Evolutionary conservation across 2,113 vertebrate species (phyloP).

Genomic region (Ursus arctos): DNA sequence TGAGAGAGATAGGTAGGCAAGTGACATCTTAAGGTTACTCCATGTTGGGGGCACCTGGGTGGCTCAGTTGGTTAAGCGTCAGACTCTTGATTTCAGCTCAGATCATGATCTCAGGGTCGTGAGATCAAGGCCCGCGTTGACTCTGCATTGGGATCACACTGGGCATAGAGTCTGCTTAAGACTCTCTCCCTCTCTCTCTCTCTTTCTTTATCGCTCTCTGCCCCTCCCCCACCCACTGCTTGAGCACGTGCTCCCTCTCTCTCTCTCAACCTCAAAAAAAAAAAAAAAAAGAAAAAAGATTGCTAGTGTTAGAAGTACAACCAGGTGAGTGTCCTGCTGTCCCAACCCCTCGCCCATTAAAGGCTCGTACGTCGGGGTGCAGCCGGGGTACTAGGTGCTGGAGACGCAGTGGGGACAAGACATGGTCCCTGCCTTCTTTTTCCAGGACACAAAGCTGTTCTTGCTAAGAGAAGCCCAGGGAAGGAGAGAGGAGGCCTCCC

Average conservation of each 20-base stretch:
- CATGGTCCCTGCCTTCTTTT: not conserved
- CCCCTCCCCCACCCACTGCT: not conserved
- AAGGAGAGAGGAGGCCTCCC: not conserved
- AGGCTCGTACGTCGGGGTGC: not conserved
- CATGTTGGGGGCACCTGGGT: not conserved
- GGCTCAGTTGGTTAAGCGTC: too few species aligned
- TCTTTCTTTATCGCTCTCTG: accelerated
- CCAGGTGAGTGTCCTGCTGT: not conserved
- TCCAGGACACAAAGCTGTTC: not conserved
- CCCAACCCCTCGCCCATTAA: not conserved
- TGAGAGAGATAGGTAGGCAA: not conserved
- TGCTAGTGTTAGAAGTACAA: not conserved
- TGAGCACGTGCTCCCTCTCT: not conserved
- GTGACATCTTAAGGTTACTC: not conserved
- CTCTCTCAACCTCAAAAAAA: not conserved
- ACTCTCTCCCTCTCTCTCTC: not conserved
- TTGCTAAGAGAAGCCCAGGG: not conserved
- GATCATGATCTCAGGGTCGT: not conserved
- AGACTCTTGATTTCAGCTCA: not conserved
- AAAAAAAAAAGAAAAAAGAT: not conserved
- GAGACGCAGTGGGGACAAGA: accelerated
- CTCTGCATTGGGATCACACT: not conserved
- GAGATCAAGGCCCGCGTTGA: not conserved
- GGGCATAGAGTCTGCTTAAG: not conserved
- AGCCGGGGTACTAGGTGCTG: not conserved